A percentile compares a stretch with the other conserved stretches of the same genome.
These are phyloP conservation scores for Pangasius mekongensis DNA, from an alignment of 2,797 vertebrate genomes.

Conservation along the genomic window DNA sequence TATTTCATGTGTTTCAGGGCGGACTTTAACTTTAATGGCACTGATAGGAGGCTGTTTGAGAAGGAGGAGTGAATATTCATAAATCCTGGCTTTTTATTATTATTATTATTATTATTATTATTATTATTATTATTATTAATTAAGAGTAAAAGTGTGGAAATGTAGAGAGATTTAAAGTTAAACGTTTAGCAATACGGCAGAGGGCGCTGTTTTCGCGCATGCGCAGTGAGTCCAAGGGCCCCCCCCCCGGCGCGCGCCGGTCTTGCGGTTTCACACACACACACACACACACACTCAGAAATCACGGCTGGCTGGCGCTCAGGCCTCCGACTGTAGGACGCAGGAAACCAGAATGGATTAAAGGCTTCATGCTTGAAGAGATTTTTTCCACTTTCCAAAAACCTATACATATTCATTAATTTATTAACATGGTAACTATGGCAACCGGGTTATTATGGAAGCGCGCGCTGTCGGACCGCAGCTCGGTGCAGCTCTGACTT, in stretches of 20 bases:
- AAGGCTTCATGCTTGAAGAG: neutral
- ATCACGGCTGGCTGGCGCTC: constrained; percentile 1
- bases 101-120: neutral
- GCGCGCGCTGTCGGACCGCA: neutral
- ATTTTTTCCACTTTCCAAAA: neutral
- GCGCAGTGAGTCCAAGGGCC: neutral
- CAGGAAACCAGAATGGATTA: neutral
- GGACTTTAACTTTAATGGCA: neutral
- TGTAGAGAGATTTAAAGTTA: neutral
- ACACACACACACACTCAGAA: neutral
- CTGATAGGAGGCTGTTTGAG: neutral
- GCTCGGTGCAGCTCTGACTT: neutral
- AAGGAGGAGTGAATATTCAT: neutral
- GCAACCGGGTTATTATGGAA: neutral
- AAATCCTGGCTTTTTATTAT: neutral
- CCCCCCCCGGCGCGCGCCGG: neutral
- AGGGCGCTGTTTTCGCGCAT: neutral
- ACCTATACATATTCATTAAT: neutral
- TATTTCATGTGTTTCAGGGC: neutral
- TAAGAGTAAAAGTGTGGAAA: neutral
- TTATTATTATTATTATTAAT: neutral
- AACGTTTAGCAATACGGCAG: neutral
- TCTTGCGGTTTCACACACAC: neutral
- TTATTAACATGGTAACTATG: neutral
- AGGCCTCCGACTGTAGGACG: neutral